Evolutionary conservation across 2,797 vertebrate genomes (phyloP).

Genomic region (Brachyrhaphis roseni): DNA sequence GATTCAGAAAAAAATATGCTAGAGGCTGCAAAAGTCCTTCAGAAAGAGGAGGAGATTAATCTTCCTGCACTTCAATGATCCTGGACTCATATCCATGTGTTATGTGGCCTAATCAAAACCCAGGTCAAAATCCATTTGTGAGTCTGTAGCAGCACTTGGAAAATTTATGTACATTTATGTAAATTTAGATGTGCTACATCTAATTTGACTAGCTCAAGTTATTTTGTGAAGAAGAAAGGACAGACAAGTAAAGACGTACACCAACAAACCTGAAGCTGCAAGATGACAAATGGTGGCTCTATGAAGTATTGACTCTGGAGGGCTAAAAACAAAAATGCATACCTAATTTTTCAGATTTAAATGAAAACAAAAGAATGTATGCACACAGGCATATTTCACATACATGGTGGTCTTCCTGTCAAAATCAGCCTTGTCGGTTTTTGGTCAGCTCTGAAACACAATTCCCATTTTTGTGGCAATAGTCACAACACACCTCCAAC

Average conservation of each 20-base stretch:
- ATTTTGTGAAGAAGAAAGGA: background rate
- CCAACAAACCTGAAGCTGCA: background rate
- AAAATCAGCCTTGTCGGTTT: constrained; percentile 9
- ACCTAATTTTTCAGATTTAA: background rate
- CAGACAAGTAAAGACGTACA: background rate
- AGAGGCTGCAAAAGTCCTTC: background rate
- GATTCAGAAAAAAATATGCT: background rate
- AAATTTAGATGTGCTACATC: accelerated
- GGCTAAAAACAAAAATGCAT: background rate
- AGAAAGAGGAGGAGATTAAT: background rate
- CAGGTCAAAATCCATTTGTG: background rate
- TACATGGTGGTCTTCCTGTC: background rate
- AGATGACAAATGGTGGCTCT: background rate
- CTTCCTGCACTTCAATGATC: background rate
- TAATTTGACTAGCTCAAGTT: background rate
- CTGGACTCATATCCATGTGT: background rate
- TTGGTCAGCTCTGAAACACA: constrained; percentile 33
- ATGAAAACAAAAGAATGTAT: background rate
- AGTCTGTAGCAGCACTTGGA: background rate
- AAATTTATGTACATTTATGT: background rate
- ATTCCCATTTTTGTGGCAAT: constrained; percentile 21
- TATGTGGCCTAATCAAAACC: background rate
- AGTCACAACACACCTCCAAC: constrained; percentile 31
- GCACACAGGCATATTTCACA: background rate
- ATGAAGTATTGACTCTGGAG: background rate